A percentile compares a stretch with the other conserved stretches of the same genome.
Evolutionary conservation across 2,113 vertebrate genomes (phyloP).

Genomic region (Actenoides hombroni): DNA sequence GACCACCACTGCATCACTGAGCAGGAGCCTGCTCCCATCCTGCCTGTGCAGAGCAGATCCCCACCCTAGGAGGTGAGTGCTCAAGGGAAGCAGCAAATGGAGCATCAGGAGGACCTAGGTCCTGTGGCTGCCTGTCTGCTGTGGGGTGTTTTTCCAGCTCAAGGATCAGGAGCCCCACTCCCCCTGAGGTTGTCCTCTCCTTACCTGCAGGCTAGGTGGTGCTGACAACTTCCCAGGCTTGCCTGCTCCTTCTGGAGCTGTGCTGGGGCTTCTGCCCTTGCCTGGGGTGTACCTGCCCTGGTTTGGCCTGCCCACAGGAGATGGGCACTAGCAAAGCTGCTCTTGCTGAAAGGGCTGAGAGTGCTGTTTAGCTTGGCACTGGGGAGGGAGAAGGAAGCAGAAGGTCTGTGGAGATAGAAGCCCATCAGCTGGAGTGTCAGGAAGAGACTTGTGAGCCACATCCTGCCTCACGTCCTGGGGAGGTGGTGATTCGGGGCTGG

Average conservation of each 20-base stretch:
- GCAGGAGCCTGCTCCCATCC: background rate
- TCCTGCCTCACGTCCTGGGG: slow-evolving; percentile 61
- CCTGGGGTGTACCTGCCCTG: background rate
- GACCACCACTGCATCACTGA: background rate
- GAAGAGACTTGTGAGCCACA: slow-evolving; percentile 57
- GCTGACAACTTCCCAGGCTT: background rate
- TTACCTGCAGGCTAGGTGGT: background rate
- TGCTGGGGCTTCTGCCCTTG: background rate
- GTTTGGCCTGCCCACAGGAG: background rate
- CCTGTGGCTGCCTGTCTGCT: background rate
- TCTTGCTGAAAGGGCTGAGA: background rate
- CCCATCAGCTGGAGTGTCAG: slow-evolving; percentile 57
- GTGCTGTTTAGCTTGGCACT: slow-evolving; percentile 72
- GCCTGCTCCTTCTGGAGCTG: background rate
- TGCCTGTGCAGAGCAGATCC: background rate
- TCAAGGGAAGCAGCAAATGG: background rate
- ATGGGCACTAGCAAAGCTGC: background rate
- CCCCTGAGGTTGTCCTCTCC: background rate
- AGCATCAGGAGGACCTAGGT: background rate
- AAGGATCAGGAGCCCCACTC: background rate
- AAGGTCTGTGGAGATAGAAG: slow-evolving; percentile 74
- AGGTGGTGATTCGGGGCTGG: background rate
- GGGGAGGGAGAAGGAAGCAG: slow-evolving; percentile 75
- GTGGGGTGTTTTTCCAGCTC: background rate
- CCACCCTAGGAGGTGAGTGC: rapidly evolving